Percentiles rank a stretch among this genome's conserved stretches.
Conservation (phyloP, 2,888 invertebrate genomes). For the Ormyrus rosae region DNA sequence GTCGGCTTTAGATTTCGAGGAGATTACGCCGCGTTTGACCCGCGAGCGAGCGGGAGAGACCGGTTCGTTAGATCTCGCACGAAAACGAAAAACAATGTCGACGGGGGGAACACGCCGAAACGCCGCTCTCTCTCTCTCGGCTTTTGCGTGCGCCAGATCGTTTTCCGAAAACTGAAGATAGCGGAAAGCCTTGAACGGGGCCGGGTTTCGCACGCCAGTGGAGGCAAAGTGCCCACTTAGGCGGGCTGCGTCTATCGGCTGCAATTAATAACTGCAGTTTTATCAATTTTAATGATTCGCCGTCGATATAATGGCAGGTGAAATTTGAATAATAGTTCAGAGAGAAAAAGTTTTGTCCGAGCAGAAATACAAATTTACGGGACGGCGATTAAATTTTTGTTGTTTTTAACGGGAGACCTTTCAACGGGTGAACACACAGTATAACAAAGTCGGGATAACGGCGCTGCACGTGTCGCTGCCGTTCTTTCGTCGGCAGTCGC, state of each 20-base stretch:
- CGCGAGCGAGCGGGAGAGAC: conserved; percentile 58
- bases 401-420: not conserved
- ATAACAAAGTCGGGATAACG: conserved; percentile 5
- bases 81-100: conserved; percentile 62
- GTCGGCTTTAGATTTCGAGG: conserved; percentile 63
- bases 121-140: conserved; percentile 33
- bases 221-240: too few species aligned
- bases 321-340: too few species aligned
- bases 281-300: too few species aligned
- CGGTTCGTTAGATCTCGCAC: conserved; percentile 66
- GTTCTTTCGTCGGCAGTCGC: not conserved
- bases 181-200: conserved; percentile 17
- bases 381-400: too few species aligned
- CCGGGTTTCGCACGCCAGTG: not conserved
- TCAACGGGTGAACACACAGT: not conserved
- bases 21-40: conserved; percentile 58
- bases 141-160: conserved; percentile 49
- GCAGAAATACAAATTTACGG: too few species aligned
- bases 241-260: too few species aligned
- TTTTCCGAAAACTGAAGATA: conserved; percentile 50
- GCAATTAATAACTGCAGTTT: too few species aligned
- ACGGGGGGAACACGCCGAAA: conserved; percentile 51
- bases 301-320: too few species aligned
- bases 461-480: not conserved
- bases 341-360: too few species aligned